A percentile compares a stretch with the other conserved stretches of the same genome.
Evolutionary conservation across 2,888 invertebrate genomes (phyloP).

Genomic region (Byasa hedistus): DNA sequence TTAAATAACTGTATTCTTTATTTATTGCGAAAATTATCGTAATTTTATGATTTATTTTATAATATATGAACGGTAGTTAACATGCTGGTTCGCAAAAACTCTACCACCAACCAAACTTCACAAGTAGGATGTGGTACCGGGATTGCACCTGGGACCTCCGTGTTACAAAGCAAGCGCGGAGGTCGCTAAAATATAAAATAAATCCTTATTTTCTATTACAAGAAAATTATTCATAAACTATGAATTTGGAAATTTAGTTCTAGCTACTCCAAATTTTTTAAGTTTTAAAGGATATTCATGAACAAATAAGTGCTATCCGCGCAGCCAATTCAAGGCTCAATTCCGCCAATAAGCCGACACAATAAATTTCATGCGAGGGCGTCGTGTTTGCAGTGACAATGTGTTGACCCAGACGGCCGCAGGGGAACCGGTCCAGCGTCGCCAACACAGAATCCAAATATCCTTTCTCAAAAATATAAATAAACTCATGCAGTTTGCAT

Average conservation of each 20-base stretch:
- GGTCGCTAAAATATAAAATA: too few relatives aligned
- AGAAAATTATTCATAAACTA: too few relatives aligned
- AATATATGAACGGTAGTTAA: too few relatives aligned
- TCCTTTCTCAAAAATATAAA: constrained; percentile 38
- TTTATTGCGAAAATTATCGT: too few relatives aligned
- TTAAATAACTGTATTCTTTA: too few relatives aligned
- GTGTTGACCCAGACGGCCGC: constrained; percentile 56
- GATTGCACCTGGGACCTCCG: too few relatives aligned
- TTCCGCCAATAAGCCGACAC: constrained; percentile 46
- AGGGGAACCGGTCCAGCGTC: constrained; percentile 45
- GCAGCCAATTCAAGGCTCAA: constrained; percentile 27
- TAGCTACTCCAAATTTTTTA: background rate
- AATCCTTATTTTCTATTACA: too few relatives aligned
- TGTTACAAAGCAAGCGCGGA: too few relatives aligned
- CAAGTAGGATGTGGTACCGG: too few relatives aligned
- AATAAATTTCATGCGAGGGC: constrained; percentile 57
- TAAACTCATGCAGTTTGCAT: background rate
- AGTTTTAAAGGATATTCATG: background rate
- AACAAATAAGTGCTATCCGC: background rate
- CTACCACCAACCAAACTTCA: too few relatives aligned
- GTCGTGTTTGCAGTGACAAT: constrained; percentile 57
- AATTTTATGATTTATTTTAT: too few relatives aligned
- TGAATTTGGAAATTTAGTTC: background rate
- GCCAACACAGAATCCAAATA: constrained; percentile 24
- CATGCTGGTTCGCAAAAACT: too few relatives aligned